Evolutionary conservation across 2,113 vertebrate genomes (phyloP), one percentile per base, ranked within the genome.

Genomic region (Pelvicachromis taeniatus): DNA sequence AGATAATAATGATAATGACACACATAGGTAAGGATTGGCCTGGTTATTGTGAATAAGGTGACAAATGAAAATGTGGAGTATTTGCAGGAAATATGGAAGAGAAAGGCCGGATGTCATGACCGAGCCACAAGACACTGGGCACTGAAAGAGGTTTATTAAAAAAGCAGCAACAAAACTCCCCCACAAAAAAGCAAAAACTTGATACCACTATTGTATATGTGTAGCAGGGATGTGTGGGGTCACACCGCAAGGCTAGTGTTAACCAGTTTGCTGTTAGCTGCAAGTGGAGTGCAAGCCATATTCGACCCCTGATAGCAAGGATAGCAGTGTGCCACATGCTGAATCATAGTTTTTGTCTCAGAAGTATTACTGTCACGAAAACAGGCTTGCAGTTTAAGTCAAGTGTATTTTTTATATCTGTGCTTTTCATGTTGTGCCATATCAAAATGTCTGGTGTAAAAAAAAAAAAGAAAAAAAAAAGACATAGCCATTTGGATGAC

Each of bases 231-330:
- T 63, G 17, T 35, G 59, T 14, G 17, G 42, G 68, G 42, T 73
- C 14, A 48, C 23, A 48, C 42, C 10, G 14, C 8, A 53, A 50
- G 3, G 42, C 14, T 45, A 3, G 21, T 1, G 68, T 48, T 73
- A 50, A 29, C 68, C 68, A 73, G 68, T 48, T 48, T 73, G 9
- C 68, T 73, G 68, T 17, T 48, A 29, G 42, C 68, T 73, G 21
- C 38, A 68, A 16, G 63, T 45, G 13, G 63, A 42, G 35, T 8
- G 4, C 4, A 42, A 11, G 29, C 35, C 63, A 45, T 70, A 42
- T 42, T 0, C 63, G 23, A 42, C 35, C 23, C 0, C 7, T 0
- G 35, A 68, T 40, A 16, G 33, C 12, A 45, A 42, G 13, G 38
- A 70, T 23, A 16, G 13, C 63, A 26, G 38, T 2, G 63, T 26